Percentiles rank a stretch among this genome's conserved stretches.
Evolutionary conservation across 2,888 invertebrate genomes (phyloP).

Genomic region (Nezara viridula): DNA sequence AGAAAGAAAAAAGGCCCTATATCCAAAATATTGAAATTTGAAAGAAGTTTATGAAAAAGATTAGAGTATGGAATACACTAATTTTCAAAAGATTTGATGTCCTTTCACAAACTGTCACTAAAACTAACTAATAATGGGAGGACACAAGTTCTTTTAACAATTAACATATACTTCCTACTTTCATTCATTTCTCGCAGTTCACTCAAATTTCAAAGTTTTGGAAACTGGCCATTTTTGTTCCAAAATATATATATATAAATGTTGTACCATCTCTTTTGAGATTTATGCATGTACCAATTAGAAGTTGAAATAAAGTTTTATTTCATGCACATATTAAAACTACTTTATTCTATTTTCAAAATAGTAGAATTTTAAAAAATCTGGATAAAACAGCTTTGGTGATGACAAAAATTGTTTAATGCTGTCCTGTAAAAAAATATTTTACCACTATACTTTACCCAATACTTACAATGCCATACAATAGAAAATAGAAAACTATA

Average conservation of each 20-base stretch:
- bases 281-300: conserved; percentile 34
- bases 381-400: neutral
- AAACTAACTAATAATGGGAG: too few species aligned
- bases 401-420: neutral
- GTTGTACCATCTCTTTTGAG: neutral
- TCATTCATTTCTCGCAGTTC: too few species aligned
- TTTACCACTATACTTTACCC: conserved; percentile 24
- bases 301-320: neutral
- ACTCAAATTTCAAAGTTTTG: too few species aligned
- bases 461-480: conserved; percentile 20
- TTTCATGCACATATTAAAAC: conserved; percentile 1
- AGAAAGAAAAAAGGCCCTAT: too few species aligned
- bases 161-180: too few species aligned
- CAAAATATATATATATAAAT: neutral
- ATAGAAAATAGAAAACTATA: neutral
- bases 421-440: neutral
- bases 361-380: neutral
- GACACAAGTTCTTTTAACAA: too few species aligned
- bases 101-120: too few species aligned
- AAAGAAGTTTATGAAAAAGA: too few species aligned
- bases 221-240: too few species aligned
- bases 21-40: too few species aligned
- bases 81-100: too few species aligned
- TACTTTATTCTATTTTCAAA: neutral
- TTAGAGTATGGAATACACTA: too few species aligned